A percentile compares a stretch with the other conserved stretches of the same genome.
Conservation (phyloP, 2,797 vertebrate genomes). For the Argya squamiceps region DNA sequence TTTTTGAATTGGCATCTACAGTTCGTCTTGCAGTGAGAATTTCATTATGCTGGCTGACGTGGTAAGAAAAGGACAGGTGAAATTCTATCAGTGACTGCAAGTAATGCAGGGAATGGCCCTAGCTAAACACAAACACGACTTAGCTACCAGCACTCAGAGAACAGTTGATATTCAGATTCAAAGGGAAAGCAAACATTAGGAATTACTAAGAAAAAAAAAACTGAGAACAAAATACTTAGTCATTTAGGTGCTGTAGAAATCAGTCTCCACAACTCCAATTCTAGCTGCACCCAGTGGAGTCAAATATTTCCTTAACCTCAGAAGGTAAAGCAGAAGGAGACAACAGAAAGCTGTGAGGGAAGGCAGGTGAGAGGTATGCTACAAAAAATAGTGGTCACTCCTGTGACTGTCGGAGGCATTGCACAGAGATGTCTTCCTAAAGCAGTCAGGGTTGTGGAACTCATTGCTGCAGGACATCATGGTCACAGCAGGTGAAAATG, state of each 20-base stretch:
- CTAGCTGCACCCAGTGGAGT: background rate
- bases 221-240: background rate
- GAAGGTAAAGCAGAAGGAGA: background rate
- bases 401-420: background rate
- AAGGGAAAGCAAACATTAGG: background rate
- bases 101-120: background rate
- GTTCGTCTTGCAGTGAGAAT: background rate
- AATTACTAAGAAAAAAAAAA: background rate
- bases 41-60: background rate
- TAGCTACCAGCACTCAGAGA: background rate
- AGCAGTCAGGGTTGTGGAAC: background rate
- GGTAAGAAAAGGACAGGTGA: background rate
- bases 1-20: background rate
- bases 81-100: background rate
- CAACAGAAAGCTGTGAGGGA: background rate
- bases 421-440: background rate
- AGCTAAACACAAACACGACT: background rate
- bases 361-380: background rate
- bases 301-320: background rate
- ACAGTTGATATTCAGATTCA: background rate
- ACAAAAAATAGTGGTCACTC: background rate
- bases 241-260: background rate
- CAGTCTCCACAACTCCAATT: background rate
- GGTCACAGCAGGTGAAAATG: background rate
- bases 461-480: background rate